phyloP scores from a whole-genome alignment of 2,797 vertebrate genomes.

The Myotis daubentonii region DNA sequence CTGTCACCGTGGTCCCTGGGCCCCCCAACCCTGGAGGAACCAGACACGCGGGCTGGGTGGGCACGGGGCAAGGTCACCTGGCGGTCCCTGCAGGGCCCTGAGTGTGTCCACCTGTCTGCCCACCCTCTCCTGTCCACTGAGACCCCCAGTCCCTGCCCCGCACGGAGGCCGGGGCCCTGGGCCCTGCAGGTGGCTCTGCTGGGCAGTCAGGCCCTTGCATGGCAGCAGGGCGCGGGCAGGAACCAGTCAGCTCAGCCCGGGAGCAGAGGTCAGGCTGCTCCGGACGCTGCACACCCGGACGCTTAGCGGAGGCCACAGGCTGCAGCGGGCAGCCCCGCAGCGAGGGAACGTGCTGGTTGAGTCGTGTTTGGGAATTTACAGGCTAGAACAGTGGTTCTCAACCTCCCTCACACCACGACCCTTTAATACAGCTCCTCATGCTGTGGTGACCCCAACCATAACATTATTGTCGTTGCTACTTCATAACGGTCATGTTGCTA shows the following conservation, averaged over 20 bases:
- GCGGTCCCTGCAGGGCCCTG: rapidly evolving
- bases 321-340: rapidly evolving
- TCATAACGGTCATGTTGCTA: too few relatives aligned
- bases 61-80: neutral
- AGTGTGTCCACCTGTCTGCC: neutral
- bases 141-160: neutral
- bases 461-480: too few relatives aligned
- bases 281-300: neutral
- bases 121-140: neutral
- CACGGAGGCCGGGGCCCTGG: neutral
- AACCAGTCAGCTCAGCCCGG: neutral
- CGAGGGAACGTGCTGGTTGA: neutral
- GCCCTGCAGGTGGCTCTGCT: neutral
- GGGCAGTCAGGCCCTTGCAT: neutral
- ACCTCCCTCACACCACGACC: too few relatives aligned
- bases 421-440: too few relatives aligned
- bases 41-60: rapidly evolving
- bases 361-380: neutral
- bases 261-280: neutral
- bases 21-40: neutral
- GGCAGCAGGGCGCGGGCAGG: too few relatives aligned
- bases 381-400: too few relatives aligned
- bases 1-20: neutral
- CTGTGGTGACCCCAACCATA: too few relatives aligned
- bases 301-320: rapidly evolving